Base-by-base conservation (phyloP, 1,140 invertebrate genomes). In the Eupristina koningsbergeri region DNA sequence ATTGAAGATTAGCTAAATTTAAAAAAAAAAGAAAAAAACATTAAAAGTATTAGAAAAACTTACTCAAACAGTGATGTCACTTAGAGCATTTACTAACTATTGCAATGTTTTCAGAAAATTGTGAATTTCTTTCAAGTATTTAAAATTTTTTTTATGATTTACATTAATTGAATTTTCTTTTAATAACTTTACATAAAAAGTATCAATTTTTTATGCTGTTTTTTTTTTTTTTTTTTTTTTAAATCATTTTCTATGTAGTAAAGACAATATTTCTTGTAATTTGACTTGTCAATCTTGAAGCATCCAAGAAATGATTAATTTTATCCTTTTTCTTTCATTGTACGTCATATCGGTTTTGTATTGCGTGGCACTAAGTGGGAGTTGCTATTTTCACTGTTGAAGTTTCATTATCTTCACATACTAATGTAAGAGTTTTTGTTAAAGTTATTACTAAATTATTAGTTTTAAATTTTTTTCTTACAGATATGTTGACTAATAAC, bases 391-490 rank as follows among this genome's bases (percentile, higher is more conserved):
- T 41, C 67, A 8, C 11, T n/a, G 15, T 19, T 36, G 36, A 67
- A 19, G 17, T 67, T 36, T 36, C 34, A 67, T 67, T 67, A 67
- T 67, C 3, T 36, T 67, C 15, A 19, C 5, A 67, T 19, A 15
- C 31, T 19, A 19, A 3, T 17, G 22, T 71, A 41, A 41, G 1
- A 36, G 9, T 41, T 71, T 41, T n/a, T 71, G 6, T 71, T 41
- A 41, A 71, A 26, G 9, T 69, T 39, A 22, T 17, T 39, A 29
- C 67, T 71, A 71, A 71, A 71, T 71, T 71, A 71, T 36, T 71
- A 41, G 6, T 41, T 71, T 36, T 41, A 13, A 19, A 5, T 17
- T 41, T 41, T 36, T n/a, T 41, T 71, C 41, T 8, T 6, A 36
- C 29, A 3, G 22, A 19, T 7, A 3, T 7, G 11, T 71, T 8